Base-by-base conservation (phyloP, 2,113 vertebrate genomes). In the Oryzias celebensis region DNA sequence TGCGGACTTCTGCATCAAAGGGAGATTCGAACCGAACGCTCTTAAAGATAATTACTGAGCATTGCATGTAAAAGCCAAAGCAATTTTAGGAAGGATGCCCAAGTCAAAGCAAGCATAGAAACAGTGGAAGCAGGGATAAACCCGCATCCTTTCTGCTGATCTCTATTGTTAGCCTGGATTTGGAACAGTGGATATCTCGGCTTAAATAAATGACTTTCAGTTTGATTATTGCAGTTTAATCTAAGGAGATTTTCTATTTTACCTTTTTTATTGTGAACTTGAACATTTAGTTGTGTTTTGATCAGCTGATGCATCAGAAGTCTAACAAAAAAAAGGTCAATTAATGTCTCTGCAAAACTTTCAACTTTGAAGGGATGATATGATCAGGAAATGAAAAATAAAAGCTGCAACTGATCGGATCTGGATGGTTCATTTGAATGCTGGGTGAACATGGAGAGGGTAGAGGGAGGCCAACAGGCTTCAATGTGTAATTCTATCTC, bases 401-500 rank as follows among this genome's bases (percentile, higher is more conserved):
- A 47, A 51, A 67, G 55, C 58, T 64, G 46, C 24, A 0, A 31
- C 5, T 17, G 71, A 66, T 63, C 31, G 18, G 75, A 73, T 77
- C 85, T 70, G 41, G 54, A 47, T 56, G 53, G 52, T 12, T 49
- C 23, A 70, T 78, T 77, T 85, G 61, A 77, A 85, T 81, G 65
- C 57, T 60, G 52, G 14, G 14, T 65, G 62, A 71, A 68, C 65
- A 47, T 53, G 55, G 60, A 46, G 64, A 67, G 71, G 36, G 52
- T 81, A 81, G 83, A 20, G 84, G 68, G 82, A 76, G 78, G 82
- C 62, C 54, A 75, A 65, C 74, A 76, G 68, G 74, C 1, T 36
- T 0, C 80, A 83, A 79, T 74, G 18, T 83, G 89, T 90, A 91
- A 92, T 80, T 55, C 73, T 85, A 92, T 83, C 84, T 52, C 76